These are phyloP conservation scores for Pseudomyrmex gracilis DNA, from an alignment of 1,140 invertebrate species.

Conservation along the genomic window DNA sequence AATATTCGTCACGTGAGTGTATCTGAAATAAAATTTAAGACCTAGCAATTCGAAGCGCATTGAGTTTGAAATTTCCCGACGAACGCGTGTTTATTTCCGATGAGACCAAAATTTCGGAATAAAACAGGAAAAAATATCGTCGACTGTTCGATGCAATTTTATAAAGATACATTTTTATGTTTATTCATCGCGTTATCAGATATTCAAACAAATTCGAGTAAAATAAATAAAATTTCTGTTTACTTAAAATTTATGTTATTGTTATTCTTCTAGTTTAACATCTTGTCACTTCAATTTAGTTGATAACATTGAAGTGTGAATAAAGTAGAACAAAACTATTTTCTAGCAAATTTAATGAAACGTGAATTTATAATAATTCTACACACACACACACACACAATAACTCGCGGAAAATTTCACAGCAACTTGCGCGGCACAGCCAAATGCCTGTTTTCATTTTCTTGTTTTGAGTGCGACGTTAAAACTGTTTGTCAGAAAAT, in stretches of 20 bases:
- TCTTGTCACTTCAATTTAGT: constrained; percentile 2
- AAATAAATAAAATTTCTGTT: not conserved
- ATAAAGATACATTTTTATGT: not conserved
- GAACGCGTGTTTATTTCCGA: not conserved
- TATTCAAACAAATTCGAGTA: not conserved
- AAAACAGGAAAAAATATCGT: not conserved
- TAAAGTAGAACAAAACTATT: constrained; percentile 13
- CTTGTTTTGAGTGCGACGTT: constrained; percentile 3
- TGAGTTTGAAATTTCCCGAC: not conserved
- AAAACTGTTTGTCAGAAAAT: constrained; percentile 43
- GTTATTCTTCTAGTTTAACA: not conserved
- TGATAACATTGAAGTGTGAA: not conserved
- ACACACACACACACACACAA: constrained; percentile 1
- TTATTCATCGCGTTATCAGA: not conserved
- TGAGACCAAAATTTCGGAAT: not conserved
- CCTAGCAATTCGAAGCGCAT: not conserved
- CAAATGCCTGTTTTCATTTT: constrained; percentile 32
- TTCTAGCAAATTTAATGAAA: constrained; percentile 38
- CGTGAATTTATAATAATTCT: constrained; percentile 5
- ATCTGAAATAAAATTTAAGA: not conserved
- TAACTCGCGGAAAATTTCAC: too few species aligned
- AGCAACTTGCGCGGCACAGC: not conserved
- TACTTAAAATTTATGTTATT: not conserved
- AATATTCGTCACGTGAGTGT: not conserved
- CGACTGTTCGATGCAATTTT: not conserved